phyloP scores from a whole-genome alignment of 2,113 vertebrate genomes.

The Xiphorhynchus elegans region DNA sequence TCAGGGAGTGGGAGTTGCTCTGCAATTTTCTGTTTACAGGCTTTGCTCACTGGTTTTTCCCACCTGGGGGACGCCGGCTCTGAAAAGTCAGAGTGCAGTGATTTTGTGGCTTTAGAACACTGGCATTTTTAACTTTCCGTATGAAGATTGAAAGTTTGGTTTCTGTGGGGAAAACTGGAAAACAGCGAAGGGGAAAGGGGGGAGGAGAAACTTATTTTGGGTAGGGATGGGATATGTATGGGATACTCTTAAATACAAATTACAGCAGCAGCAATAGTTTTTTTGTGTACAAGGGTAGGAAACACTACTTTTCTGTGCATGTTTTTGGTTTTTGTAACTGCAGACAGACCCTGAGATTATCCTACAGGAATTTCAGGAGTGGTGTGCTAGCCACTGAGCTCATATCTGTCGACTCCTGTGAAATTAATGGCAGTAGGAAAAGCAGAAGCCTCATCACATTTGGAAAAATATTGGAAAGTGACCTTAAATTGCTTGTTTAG shows the following conservation, averaged over 20 bases:
- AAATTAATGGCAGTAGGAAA: neutral
- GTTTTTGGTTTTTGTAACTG: neutral
- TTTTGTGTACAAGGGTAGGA: neutral
- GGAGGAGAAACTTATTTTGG: neutral
- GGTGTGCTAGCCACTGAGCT: neutral
- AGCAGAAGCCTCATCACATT: neutral
- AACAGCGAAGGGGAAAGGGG: neutral
- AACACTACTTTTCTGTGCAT: neutral
- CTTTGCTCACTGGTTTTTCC: neutral
- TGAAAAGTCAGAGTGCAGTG: neutral
- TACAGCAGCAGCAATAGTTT: neutral
- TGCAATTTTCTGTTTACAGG: constrained; percentile 53
- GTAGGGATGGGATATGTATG: neutral
- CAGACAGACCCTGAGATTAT: neutral
- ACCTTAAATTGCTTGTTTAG: neutral
- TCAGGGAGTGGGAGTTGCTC: constrained; percentile 10
- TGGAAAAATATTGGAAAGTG: neutral
- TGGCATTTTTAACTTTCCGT: accelerated
- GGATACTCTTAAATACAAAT: neutral
- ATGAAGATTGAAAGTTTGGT: neutral
- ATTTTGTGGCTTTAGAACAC: neutral
- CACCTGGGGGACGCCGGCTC: neutral
- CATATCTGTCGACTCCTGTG: neutral
- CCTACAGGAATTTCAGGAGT: neutral
- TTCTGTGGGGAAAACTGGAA: neutral